Conservation (phyloP, 2,888 invertebrate species). For the Entomobrya proxima region DNA sequence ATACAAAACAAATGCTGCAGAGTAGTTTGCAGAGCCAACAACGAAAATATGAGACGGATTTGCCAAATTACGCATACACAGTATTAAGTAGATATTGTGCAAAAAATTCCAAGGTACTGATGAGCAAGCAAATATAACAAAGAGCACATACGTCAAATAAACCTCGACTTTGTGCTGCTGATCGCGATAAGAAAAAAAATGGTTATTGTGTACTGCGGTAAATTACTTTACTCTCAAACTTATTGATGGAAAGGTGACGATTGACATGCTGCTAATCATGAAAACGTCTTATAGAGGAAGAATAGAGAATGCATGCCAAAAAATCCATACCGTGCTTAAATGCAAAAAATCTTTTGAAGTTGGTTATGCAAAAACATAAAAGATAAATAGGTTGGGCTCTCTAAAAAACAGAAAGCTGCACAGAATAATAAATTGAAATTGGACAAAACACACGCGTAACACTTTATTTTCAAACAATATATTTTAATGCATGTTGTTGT, state of each 20-base stretch:
- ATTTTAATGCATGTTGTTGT: too few species aligned
- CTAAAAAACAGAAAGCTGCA: too few species aligned
- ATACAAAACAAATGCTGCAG: conserved; percentile 28
- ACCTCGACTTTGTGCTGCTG: not conserved
- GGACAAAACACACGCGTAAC: too few species aligned
- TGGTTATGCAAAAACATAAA: not conserved
- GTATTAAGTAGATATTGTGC: not conserved
- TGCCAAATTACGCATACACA: not conserved
- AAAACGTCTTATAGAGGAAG: conserved; percentile 12
- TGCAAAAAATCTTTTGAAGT: not conserved
- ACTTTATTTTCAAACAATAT: too few species aligned
- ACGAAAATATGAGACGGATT: not conserved
- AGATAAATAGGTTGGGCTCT: too few species aligned
- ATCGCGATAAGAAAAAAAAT: too few species aligned
- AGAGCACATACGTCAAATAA: not conserved
- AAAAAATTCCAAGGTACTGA: not conserved
- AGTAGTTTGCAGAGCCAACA: not conserved
- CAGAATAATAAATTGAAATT: too few species aligned
- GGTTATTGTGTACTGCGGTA: not conserved
- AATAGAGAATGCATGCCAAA: conserved; percentile 29
- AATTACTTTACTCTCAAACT: conserved; percentile 23
- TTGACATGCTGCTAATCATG: conserved; percentile 64
- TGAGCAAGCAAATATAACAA: too few species aligned
- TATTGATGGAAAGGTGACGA: conserved; percentile 59
- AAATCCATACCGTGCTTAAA: not conserved